These are phyloP conservation scores for Procambarus virginalis DNA, from an alignment of 1,140 invertebrate genomes.

Conservation along the genomic window DNA sequence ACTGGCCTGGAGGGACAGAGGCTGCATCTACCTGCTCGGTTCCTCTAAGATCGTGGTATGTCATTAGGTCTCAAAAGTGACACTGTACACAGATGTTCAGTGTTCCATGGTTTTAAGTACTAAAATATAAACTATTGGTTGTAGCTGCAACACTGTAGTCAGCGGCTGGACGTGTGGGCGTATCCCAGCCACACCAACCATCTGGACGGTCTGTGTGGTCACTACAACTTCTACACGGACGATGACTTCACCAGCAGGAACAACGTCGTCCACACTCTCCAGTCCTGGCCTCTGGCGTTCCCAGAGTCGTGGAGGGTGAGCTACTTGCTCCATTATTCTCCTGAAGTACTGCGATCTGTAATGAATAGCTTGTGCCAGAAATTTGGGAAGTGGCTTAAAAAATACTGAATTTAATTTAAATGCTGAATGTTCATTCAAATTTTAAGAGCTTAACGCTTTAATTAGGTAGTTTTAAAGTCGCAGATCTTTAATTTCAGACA, in stretches of 20 bases:
- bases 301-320: constrained; percentile 35
- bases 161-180: constrained; percentile 17
- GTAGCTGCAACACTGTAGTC: constrained; percentile 10
- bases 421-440: not conserved
- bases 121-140: no score
- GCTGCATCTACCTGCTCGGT: not conserved
- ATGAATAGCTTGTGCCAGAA: no score
- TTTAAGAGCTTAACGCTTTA: no score
- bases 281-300: constrained; percentile 11
- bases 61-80: not conserved
- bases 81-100: no score
- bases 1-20: not conserved
- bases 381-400: no score
- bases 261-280: not conserved
- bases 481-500: not conserved
- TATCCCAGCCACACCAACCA: not conserved
- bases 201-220: constrained; percentile 36
- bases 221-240: constrained; percentile 28
- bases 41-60: not conserved
- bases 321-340: no score
- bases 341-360: no score
- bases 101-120: no score
- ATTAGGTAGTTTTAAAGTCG: not conserved
- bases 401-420: no score
- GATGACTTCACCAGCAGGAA: constrained; percentile 17